Evolutionary conservation across 2,888 invertebrate genomes (phyloP).

Genomic region (Drosophila putrida): DNA sequence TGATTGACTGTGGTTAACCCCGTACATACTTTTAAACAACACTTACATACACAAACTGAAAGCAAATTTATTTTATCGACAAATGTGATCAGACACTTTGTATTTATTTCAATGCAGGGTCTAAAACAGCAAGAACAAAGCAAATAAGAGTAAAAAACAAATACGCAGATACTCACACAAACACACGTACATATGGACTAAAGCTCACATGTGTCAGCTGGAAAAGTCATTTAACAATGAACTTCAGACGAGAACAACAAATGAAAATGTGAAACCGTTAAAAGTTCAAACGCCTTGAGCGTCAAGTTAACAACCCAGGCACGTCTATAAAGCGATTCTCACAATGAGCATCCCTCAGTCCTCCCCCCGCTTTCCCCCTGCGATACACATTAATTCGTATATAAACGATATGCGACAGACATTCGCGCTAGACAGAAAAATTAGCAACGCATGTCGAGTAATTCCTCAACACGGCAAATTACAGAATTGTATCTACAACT

Average conservation of each 20-base stretch:
- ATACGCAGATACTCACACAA: constrained; percentile 1
- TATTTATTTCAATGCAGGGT: too few species aligned
- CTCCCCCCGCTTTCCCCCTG: neutral
- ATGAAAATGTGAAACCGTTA: constrained; percentile 65
- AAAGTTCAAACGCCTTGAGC: constrained; percentile 74
- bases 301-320: constrained; percentile 56
- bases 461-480: constrained; percentile 46
- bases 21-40: too few species aligned
- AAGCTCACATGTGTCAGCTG: constrained; percentile 11
- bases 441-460: constrained; percentile 66
- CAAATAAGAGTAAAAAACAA: constrained; percentile 26
- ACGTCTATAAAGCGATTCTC: constrained; percentile 41
- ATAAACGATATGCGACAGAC: constrained; percentile 29
- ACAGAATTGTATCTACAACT: constrained; percentile 20
- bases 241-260: constrained; percentile 50
- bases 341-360: constrained; percentile 4
- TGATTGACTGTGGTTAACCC: too few species aligned
- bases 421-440: constrained; percentile 54
- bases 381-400: constrained; percentile 8
- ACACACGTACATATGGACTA: neutral
- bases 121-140: constrained; percentile 16
- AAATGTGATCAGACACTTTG: too few species aligned
- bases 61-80: too few species aligned
- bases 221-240: constrained; percentile 65
- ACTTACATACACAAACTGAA: too few species aligned